These are phyloP conservation scores for Diploscapter pachys DNA, from an alignment of 1,140 invertebrate species.

Conservation along the genomic window DNA sequence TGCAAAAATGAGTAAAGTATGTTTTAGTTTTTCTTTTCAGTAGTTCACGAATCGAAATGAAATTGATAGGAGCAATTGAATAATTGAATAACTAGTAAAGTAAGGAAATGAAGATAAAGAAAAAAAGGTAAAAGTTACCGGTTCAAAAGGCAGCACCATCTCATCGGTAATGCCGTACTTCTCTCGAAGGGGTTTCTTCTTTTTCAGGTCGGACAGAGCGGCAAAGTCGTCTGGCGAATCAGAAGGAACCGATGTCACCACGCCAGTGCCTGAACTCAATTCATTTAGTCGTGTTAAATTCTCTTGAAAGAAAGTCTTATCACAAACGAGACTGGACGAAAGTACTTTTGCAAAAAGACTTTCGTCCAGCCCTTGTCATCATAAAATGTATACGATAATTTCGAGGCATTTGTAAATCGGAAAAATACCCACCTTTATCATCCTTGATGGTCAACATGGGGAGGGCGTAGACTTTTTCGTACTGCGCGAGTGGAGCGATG, in stretches of 20 bases:
- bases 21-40: too few relatives aligned
- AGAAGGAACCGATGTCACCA: conserved; percentile 96
- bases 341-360: background rate
- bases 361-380: background rate
- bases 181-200: conserved; percentile 83
- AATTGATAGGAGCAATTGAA: background rate
- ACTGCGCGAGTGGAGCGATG: conserved; percentile 76
- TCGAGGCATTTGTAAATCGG: background rate
- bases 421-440: conserved; percentile 71
- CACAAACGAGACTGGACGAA: background rate
- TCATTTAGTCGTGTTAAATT: background rate
- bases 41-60: background rate
- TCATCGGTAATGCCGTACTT: conserved; percentile 88
- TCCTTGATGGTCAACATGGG: conserved; percentile 98
- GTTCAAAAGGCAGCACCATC: conserved; percentile 81
- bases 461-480: conserved; percentile 82
- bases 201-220: conserved; percentile 87
- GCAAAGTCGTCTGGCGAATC: conserved; percentile 98
- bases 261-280: conserved; percentile 70
- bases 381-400: too few relatives aligned
- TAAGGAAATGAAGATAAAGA: conserved; percentile 28
- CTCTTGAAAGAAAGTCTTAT: background rate
- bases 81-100: conserved; percentile 19
- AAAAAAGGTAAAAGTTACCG: conserved; percentile 63
- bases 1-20: too few relatives aligned